Evolutionary conservation across 2,113 vertebrate species (phyloP).

Genomic region (Chascanopsetta lugubris): DNA sequence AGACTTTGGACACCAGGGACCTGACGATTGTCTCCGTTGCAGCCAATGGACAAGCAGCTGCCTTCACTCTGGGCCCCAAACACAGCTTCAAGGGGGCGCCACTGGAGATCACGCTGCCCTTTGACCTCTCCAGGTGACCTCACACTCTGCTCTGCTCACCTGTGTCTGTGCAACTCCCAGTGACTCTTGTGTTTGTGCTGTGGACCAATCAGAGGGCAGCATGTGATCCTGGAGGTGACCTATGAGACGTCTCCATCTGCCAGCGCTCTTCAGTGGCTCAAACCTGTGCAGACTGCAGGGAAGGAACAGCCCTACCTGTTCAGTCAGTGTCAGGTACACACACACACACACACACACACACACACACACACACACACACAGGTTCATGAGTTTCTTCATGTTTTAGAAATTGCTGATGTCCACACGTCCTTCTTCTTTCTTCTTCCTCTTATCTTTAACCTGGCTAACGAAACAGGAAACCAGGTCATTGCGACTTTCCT

Average conservation of each 20-base stretch:
- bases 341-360: too few species aligned
- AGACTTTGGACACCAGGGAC: conserved; percentile 92
- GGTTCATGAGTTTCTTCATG: not conserved
- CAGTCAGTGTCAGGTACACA: conserved; percentile 87
- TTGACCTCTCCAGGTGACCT: conserved; percentile 88
- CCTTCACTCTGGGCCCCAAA: conserved; percentile 84
- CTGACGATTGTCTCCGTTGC: conserved; percentile 85
- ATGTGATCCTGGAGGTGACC: conserved; percentile 88
- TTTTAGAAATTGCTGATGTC: not conserved
- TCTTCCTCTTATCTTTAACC: not conserved
- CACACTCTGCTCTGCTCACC: not conserved
- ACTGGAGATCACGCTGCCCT: conserved; percentile 88
- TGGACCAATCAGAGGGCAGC: conserved; percentile 86
- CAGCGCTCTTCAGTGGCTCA: conserved; percentile 94
- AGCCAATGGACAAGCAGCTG: conserved; percentile 86
- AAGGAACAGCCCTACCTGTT: conserved; percentile 94
- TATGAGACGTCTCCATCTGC: conserved; percentile 92
- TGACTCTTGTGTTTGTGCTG: not conserved
- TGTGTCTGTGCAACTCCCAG: not conserved
- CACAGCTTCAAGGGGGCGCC: conserved; percentile 91
- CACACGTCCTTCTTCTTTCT: not conserved
- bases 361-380: not conserved
- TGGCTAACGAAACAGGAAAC: not conserved
- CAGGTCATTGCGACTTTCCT: too few species aligned
- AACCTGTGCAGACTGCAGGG: conserved; percentile 92